Base-by-base conservation (phyloP, 2,888 invertebrate genomes). In the Limnephilus lunatus region DNA sequence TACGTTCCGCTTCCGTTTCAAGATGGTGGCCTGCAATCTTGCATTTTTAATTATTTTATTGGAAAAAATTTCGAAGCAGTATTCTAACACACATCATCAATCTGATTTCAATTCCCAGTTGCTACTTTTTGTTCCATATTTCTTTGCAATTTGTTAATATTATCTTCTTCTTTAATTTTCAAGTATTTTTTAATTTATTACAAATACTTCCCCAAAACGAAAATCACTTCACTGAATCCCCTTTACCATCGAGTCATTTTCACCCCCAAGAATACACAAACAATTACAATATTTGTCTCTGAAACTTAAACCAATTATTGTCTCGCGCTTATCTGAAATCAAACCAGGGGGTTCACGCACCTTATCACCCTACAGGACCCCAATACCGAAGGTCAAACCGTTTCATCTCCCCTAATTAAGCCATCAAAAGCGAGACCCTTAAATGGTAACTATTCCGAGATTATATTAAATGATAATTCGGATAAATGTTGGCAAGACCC, bases 401-500 rank as follows among this genome's bases (percentile, higher is more conserved):
- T n/a, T 19, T 39, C 35, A 85, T 44, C 35, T 85, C 11, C 85
- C 19, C 85, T 85, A 85, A 85, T 85, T 85, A 85, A 44, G 85
- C 19, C n/a, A 44, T 85, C 85, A 85, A 44, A 85, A 85, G 85
- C 85, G 11, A 39, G 85, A 35, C 85, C n/a, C 85, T 39, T 32
- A 44, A n/a, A 85, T 68, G 68, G 68, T 68, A 68, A 68, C 68
- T 68, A 68, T 68, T 85, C 14, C 35, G 14, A n/a, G 85, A 85
- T 85, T 85, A 85, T 25, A 85, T 85, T 44, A 85, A 85, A 85
- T 39, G 85, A 85, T 85, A 85, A 85, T n/a, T 25, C 44, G 35
- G 39, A 85, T 39, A 85, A n/a, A 39, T n/a, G 85, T 85, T 85
- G 35, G 85, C 39, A 85, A 5, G 85, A 39, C 85, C 85, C 44